Conservation (phyloP, 2,797 vertebrate genomes). For the Columba guinea region DNA sequence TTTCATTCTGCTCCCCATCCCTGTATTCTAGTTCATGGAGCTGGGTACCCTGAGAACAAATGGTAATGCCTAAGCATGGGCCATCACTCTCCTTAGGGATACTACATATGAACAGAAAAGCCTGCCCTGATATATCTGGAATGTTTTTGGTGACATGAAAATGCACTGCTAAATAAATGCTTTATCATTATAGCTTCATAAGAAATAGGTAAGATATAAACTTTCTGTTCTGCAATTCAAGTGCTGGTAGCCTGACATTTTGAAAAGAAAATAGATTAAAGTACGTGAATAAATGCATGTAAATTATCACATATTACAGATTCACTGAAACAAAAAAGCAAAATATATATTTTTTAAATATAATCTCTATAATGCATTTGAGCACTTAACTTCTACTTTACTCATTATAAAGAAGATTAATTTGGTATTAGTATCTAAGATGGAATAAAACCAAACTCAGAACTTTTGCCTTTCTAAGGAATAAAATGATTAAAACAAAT, state of each 20-base stretch:
- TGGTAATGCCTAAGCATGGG: neutral
- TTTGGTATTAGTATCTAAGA: neutral
- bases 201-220: neutral
- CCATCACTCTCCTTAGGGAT: neutral
- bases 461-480: neutral
- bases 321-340: neutral
- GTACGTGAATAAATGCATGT: neutral
- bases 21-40: too few relatives aligned
- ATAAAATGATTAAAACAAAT: neutral
- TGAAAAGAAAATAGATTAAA: neutral
- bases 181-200: neutral
- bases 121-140: neutral
- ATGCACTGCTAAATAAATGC: neutral
- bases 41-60: too few relatives aligned
- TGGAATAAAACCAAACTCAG: neutral
- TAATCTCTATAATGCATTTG: conserved; percentile 15
- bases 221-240: neutral
- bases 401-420: neutral
- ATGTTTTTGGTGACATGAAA: neutral
- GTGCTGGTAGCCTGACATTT: neutral
- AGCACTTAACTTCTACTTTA: conserved; percentile 22
- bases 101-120: fast-evolving
- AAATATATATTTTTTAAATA: neutral
- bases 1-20: too few relatives aligned
- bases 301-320: neutral